Percentiles rank a stretch among this genome's conserved stretches.
Evolutionary conservation across 2,888 invertebrate species (phyloP).

Genomic region (Sipha maydis): DNA sequence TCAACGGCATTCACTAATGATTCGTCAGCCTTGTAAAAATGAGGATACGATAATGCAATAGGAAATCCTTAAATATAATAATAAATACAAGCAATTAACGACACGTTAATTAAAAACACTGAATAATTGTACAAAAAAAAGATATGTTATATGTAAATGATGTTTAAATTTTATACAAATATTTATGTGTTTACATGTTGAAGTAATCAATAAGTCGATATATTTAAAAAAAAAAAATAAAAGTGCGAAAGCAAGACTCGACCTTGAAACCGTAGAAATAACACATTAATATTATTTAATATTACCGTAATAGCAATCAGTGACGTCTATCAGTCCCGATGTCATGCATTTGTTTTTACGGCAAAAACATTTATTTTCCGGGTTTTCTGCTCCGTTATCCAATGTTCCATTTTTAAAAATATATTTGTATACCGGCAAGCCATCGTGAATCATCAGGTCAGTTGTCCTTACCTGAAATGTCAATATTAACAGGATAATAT

Average conservation of each 20-base stretch:
- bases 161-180: too few species aligned
- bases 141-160: background rate
- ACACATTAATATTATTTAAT: background rate
- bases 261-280: background rate
- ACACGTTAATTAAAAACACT: background rate
- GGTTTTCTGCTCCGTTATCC: conserved; percentile 78
- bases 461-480: conserved; percentile 67
- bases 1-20: conserved; percentile 75
- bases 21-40: conserved; percentile 81
- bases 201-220: too few species aligned
- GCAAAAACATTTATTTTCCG: conserved; percentile 87
- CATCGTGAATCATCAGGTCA: conserved; percentile 72
- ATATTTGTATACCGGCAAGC: conserved; percentile 78
- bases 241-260: too few species aligned
- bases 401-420: conserved; percentile 80
- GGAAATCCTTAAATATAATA: conserved; percentile 75
- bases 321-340: conserved; percentile 82
- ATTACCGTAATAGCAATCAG: conserved; percentile 84
- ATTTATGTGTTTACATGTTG: too few species aligned
- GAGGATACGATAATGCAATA: conserved; percentile 87
- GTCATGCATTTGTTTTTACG: conserved; percentile 78
- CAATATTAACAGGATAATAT: background rate
- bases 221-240: background rate
- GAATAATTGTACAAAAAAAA: background rate
- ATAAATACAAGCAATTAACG: too few species aligned